A percentile compares a stretch with the other conserved stretches of the same genome.
phyloP scores from a whole-genome alignment of 1,140 invertebrate species.

The Sarcophaga bullata region DNA sequence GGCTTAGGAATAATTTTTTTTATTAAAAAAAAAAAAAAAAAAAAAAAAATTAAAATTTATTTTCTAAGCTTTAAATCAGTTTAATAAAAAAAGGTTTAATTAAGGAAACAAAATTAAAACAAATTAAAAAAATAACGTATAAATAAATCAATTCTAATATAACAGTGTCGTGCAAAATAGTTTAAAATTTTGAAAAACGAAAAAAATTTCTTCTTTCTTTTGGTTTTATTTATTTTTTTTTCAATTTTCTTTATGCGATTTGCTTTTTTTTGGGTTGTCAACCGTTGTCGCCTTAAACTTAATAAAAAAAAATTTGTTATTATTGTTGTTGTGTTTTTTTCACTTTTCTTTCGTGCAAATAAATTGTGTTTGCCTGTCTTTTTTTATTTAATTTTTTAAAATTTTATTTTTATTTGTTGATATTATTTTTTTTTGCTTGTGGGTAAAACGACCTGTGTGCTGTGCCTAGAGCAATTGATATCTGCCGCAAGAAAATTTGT shows the following conservation, averaged over 20 bases:
- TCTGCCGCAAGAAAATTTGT: conserved; percentile 23
- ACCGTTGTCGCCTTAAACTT: conserved; percentile 3
- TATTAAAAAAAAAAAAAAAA: no score
- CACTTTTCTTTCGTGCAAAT: neutral
- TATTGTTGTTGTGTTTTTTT: conserved; percentile 22
- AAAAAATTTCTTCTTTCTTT: neutral
- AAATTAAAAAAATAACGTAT: no score
- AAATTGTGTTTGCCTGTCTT: conserved; percentile 26
- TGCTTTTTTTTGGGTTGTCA: neutral
- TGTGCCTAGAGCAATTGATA: conserved; percentile 12
- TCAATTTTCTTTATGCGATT: neutral
- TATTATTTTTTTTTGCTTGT: conserved; percentile 9
- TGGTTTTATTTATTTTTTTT: neutral
- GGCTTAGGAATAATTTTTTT: no score
- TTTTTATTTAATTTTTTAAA: conserved; percentile 19
- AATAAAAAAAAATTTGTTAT: conserved; percentile 7
- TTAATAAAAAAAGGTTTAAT: no score
- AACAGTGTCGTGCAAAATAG: no score
- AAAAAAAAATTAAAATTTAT: no score
- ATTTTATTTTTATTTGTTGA: neutral
- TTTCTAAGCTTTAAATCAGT: no score
- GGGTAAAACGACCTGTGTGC: conserved; percentile 5
- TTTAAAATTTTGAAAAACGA: neutral
- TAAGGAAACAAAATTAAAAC: no score
- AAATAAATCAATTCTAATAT: no score